A percentile compares a stretch with the other conserved stretches of the same genome.
phyloP scores from a whole-genome alignment of 2,797 vertebrate species.

The Brachymystax lenok region DNA sequence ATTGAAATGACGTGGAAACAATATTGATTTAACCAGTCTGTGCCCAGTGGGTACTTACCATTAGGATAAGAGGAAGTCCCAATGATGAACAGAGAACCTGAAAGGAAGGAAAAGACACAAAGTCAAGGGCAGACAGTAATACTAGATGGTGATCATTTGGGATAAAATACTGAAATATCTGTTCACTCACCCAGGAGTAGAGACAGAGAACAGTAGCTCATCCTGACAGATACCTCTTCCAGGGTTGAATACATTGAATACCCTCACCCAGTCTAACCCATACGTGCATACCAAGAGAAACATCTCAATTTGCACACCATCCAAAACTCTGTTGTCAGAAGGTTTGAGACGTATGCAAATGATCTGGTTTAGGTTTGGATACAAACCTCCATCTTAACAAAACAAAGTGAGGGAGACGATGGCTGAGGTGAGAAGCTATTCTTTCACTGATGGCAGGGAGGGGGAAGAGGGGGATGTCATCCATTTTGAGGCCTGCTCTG shows the following conservation, averaged over 20 bases:
- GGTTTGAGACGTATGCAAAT: conserved; percentile 53
- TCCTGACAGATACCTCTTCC: conserved; percentile 28
- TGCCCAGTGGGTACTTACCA: background rate
- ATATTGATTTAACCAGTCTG: no score
- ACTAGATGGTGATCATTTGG: background rate
- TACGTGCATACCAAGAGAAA: conserved; percentile 5
- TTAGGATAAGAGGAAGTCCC: background rate
- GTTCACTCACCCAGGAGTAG: conserved; percentile 54
- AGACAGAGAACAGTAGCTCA: conserved; percentile 35
- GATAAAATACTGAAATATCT: background rate
- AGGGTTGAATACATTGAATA: conserved; percentile 11
- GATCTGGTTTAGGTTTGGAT: background rate
- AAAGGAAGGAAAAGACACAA: background rate
- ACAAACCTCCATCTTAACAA: conserved; percentile 10
- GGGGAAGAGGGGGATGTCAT: background rate
- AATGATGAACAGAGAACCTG: background rate
- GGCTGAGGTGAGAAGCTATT: background rate
- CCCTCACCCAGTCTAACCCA: background rate
- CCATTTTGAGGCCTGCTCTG: background rate
- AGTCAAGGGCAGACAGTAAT: background rate
- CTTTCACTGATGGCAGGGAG: background rate
- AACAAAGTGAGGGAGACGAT: background rate
- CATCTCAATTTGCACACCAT: conserved; percentile 41
- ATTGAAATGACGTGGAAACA: no score
- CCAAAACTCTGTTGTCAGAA: conserved; percentile 49